Evolutionary conservation across 2,113 vertebrate species (phyloP).

Genomic region (Datnioides undecimradiatus): DNA sequence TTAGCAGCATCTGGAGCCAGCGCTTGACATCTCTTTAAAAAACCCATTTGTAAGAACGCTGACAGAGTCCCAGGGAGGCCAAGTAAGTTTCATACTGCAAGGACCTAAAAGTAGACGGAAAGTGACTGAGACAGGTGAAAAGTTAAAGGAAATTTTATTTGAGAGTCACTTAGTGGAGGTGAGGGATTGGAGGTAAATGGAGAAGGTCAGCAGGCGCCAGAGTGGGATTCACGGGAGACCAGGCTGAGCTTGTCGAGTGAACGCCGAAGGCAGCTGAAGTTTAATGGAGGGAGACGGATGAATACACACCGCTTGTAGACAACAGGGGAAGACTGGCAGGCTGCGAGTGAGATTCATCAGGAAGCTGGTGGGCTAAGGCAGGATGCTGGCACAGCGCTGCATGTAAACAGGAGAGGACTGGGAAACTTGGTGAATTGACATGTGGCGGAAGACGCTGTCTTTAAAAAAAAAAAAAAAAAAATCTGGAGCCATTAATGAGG

Average conservation of each 20-base stretch:
- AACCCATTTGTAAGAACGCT: neutral
- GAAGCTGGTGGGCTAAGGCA: slow-evolving; percentile 3
- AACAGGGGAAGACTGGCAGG: neutral
- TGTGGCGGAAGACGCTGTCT: neutral
- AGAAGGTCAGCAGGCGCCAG: slow-evolving; percentile 1
- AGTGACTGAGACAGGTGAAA: neutral
- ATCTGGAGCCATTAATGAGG: neutral
- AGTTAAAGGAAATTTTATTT: neutral
- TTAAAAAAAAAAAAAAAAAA: too few relatives aligned
- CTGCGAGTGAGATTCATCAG: neutral
- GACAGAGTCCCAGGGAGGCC: neutral
- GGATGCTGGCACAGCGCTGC: neutral
- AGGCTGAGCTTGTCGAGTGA: slow-evolving; percentile 15
- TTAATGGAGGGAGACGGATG: slow-evolving; percentile 1
- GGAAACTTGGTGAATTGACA: neutral
- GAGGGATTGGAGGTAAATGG: neutral
- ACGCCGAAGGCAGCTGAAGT: slow-evolving; percentile 15
- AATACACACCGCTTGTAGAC: neutral
- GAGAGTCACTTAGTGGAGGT: slow-evolving; percentile 9
- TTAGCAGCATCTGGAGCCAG: neutral
- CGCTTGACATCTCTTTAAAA: neutral
- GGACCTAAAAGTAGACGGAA: neutral
- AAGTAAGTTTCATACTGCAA: neutral
- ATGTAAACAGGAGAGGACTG: neutral
- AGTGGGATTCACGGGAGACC: neutral